A percentile compares a stretch with the other conserved stretches of the same genome.
Evolutionary conservation across 2,888 invertebrate species (phyloP).

Genomic region (Scaptomyza cyrtandrae): DNA sequence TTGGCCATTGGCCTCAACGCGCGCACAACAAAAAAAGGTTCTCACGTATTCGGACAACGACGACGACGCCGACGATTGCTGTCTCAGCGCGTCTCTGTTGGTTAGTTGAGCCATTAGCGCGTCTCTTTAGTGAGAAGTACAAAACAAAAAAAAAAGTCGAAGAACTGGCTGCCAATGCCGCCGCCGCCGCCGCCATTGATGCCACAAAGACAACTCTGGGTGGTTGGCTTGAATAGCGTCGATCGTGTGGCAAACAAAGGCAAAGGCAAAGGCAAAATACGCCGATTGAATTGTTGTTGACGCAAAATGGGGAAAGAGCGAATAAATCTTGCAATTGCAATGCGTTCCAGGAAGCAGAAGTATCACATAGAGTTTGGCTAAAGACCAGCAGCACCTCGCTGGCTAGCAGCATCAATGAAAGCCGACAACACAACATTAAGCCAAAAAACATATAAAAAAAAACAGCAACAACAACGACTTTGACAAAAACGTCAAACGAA

Average conservation of each 20-base stretch:
- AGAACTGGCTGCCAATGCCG: not conserved
- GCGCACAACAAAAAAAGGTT: slow-evolving; percentile 50
- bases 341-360: slow-evolving; percentile 39
- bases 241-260: not conserved
- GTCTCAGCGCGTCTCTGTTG: slow-evolving; percentile 7
- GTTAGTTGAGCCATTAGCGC: slow-evolving; percentile 64
- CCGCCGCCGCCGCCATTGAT: slow-evolving; percentile 3
- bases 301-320: too few relatives aligned
- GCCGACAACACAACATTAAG: slow-evolving; percentile 21
- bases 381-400: not conserved
- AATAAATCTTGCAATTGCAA: slow-evolving; percentile 5
- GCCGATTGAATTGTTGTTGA: slow-evolving; percentile 48
- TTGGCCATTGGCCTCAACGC: slow-evolving; percentile 52
- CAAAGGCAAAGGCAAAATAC: not conserved
- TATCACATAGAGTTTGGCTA: not conserved
- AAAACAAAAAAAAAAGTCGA: not conserved
- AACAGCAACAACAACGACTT: too few relatives aligned
- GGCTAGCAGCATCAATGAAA: slow-evolving; percentile 18
- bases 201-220: slow-evolving; percentile 31
- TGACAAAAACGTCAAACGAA: slow-evolving; percentile 31
- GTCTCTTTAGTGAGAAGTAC: slow-evolving; percentile 41
- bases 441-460: too few relatives aligned
- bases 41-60: slow-evolving; percentile 54
- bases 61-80: not conserved
- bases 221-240: slow-evolving; percentile 19